A percentile compares a stretch with the other conserved stretches of the same genome.
Evolutionary conservation across 2,888 invertebrate genomes (phyloP).

Genomic region (Blera fallax): DNA sequence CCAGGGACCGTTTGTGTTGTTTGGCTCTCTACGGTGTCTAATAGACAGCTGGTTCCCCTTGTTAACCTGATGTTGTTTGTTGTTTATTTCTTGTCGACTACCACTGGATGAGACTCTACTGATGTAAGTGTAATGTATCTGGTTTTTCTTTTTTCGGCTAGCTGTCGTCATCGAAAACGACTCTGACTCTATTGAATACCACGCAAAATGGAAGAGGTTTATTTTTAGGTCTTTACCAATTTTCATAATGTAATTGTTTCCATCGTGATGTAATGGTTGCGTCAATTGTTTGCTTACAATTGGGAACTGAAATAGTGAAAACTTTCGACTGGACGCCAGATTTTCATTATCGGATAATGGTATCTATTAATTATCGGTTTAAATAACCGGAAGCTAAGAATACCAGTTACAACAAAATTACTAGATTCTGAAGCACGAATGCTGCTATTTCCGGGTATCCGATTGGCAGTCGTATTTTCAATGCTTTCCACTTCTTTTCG

Average conservation of each 20-base stretch:
- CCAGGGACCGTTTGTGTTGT: background rate
- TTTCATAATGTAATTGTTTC: background rate
- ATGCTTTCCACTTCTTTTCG: no score
- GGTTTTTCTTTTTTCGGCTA: background rate
- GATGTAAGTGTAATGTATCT: background rate
- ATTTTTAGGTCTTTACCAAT: slow-evolving; percentile 20
- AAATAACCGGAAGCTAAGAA: background rate
- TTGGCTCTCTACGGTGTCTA: slow-evolving; percentile 1
- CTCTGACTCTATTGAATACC: background rate
- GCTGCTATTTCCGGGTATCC: background rate
- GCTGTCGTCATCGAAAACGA: slow-evolving; percentile 1
- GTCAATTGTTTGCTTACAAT: background rate
- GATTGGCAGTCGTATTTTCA: background rate
- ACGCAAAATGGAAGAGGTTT: background rate
- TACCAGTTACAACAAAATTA: background rate
- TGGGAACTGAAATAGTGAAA: background rate
- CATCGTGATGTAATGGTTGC: slow-evolving; percentile 6
- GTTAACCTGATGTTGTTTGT: slow-evolving; percentile 29
- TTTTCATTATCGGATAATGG: background rate
- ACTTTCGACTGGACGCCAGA: background rate
- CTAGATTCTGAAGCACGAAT: background rate
- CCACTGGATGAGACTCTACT: background rate
- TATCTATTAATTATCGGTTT: background rate
- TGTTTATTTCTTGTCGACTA: slow-evolving; percentile 15
- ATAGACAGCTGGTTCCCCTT: slow-evolving; percentile 39